phyloP scores from a whole-genome alignment of 2,888 invertebrate genomes.

The Prosapia bicincta region DNA sequence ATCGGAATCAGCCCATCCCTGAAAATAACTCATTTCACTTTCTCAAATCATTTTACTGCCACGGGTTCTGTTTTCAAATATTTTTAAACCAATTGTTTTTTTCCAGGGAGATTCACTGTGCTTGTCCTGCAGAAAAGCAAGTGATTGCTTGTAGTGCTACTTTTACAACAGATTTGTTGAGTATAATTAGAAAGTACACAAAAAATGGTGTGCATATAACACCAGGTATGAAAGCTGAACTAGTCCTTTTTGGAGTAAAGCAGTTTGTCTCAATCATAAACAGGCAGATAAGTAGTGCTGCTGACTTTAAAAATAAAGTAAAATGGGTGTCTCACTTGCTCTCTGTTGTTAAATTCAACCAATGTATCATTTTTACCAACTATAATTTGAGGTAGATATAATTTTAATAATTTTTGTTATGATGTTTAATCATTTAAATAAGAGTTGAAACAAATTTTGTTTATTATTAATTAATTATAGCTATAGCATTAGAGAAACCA shows the following conservation, averaged over 20 bases:
- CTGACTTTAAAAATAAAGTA: slow-evolving; percentile 64
- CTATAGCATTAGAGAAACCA: no score
- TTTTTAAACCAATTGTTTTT: slow-evolving; percentile 17
- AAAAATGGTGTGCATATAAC: slow-evolving; percentile 70
- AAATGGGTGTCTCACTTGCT: slow-evolving; percentile 65
- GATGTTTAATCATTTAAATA: no score
- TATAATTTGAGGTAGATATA: slow-evolving; percentile 63
- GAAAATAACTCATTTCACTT: no score
- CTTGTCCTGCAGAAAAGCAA: slow-evolving; percentile 75
- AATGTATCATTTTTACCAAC: slow-evolving; percentile 89
- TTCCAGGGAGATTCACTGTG: slow-evolving; percentile 66
- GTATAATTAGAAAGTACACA: slow-evolving; percentile 72
- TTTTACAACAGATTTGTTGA: slow-evolving; percentile 71
- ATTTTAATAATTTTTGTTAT: no score
- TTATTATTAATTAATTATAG: no score
- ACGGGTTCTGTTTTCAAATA: no score
- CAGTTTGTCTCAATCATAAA: slow-evolving; percentile 69
- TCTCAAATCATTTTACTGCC: no score
- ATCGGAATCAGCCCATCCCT: no score
- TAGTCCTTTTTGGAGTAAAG: slow-evolving; percentile 74
- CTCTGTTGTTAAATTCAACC: slow-evolving; percentile 71
- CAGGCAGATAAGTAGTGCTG: slow-evolving; percentile 56
- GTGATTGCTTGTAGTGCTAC: slow-evolving; percentile 93
- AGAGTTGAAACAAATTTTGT: no score
- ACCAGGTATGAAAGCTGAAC: slow-evolving; percentile 52